Conservation (phyloP, 2,113 vertebrate genomes). For the Psephotus haematonotus region DNA sequence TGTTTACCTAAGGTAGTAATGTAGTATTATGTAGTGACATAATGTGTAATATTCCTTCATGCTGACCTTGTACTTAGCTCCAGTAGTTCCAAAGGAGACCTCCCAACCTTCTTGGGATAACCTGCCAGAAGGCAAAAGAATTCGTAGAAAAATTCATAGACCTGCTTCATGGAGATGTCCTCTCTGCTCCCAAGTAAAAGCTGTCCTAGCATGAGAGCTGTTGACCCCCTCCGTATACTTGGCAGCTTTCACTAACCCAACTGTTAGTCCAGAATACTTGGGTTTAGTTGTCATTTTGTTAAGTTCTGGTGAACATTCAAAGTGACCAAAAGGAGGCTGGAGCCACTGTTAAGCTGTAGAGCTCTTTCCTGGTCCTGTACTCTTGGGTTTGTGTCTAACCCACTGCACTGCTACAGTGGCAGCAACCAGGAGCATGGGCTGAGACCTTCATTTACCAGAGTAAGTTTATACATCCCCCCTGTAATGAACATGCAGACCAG, state of each 20-base stretch:
- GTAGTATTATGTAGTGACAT: rapidly evolving
- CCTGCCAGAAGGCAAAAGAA: neutral
- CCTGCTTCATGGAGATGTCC: neutral
- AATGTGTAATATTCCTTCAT: neutral
- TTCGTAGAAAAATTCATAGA: neutral
- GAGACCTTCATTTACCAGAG: neutral
- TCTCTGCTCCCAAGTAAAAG: neutral
- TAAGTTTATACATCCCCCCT: neutral
- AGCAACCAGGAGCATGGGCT: neutral
- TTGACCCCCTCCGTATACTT: neutral
- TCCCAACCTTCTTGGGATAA: neutral
- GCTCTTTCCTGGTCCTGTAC: neutral
- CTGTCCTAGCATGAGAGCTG: neutral
- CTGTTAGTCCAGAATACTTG: neutral
- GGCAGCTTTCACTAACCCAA: neutral
- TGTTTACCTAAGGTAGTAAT: neutral
- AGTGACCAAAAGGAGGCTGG: neutral
- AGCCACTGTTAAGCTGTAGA: neutral
- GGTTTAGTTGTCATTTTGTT: neutral
- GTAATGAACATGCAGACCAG: neutral
- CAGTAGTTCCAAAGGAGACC: neutral
- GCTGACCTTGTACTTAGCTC: neutral
- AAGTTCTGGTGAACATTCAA: too few relatives aligned
- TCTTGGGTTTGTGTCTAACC: neutral
- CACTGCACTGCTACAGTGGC: neutral